These are phyloP conservation scores for Hycleus phaleratus DNA, from an alignment of 1,140 invertebrate species.

Conservation along the genomic window DNA sequence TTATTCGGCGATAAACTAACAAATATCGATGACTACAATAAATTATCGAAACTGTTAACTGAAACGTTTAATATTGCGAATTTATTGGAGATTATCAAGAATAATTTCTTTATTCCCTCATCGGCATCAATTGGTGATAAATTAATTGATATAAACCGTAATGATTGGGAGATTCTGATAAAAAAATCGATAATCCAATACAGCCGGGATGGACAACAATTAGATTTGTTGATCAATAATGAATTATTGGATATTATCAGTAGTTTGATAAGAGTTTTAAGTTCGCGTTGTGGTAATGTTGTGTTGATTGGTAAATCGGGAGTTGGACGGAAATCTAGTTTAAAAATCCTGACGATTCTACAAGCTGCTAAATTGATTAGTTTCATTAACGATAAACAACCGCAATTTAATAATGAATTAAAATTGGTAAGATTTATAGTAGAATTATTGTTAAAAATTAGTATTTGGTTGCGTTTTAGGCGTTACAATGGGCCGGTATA, in stretches of 20 bases:
- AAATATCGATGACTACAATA: constrained; percentile 54
- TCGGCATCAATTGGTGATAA: constrained; percentile 18
- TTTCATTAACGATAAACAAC: constrained; percentile 18
- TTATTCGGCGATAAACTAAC: constrained; percentile 74
- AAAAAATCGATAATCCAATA: constrained; percentile 61
- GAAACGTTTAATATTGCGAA: constrained; percentile 42
- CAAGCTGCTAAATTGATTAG: constrained; percentile 59
- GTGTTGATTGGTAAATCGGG: constrained; percentile 70
- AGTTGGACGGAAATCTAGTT: constrained; percentile 66
- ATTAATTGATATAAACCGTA: constrained; percentile 46
- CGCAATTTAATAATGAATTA: constrained; percentile 44
- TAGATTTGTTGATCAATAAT: constrained; percentile 53
- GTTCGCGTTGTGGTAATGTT: constrained; percentile 55
- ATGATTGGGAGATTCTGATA: constrained; percentile 40
- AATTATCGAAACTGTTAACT: constrained; percentile 59
- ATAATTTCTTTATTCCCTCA: constrained; percentile 29
- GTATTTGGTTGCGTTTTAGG: constrained; percentile 34
- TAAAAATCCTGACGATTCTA: constrained; percentile 63
- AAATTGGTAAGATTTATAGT: constrained; percentile 37
- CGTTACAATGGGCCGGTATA: constrained; percentile 71
- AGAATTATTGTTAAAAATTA: neutral
- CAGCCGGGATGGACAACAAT: constrained; percentile 51
- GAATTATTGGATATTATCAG: constrained; percentile 60
- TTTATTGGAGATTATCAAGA: constrained; percentile 18
- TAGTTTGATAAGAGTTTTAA: constrained; percentile 54